Evolutionary conservation across 30 jellyfish, hydroid and myxozoan species (phyloP), one percentile per base, ranked within the genome.

Genomic region (Phacellophora camtschatica): DNA sequence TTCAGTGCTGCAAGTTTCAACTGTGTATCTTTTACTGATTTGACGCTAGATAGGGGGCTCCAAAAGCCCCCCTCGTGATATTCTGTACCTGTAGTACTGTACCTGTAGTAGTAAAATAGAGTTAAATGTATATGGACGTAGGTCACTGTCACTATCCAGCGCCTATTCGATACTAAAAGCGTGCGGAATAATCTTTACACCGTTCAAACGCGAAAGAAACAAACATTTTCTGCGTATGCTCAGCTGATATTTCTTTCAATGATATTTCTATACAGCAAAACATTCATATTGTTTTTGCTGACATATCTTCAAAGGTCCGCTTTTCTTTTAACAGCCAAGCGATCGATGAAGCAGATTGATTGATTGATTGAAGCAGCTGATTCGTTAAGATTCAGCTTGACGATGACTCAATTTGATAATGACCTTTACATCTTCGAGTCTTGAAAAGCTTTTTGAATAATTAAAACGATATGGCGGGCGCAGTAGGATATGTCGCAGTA

Each of bases 381-480:
- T 72, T 30, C 74, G 18, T 16, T 16, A 18, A n/a, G n/a, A n/a
- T n/a, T n/a, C n/a, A n/a, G 45, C 58, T 39, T 32, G 53, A 29
- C 50, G 74, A 55, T 72, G 43, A 74, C 59, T 4, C 27, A 74
- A 50, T 53, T 66, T 65, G 55, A 72, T 72, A 74, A 72, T 72
- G 86, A 72, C 74, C 55, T 29, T 30, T 19, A 65, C 86, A 15
- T 13, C 43, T 7, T 32, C 58, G 86, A 72, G 74, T 49, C 49
- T 23, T 34, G 39, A 50, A 42, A 45, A 54, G 45, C 74, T 74
- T 51, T 65, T 74, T 72, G 51, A 72, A 53, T 72, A 72, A 72
- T 72, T 72, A 72, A 72, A 50, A 50, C 90, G 82, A 63, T 64
- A 56, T 77, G 74, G 62, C 90, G n/a, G n/a, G n/a, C n/a, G n/a